These are phyloP conservation scores for Caenorhabditis brenneri DNA, from an alignment of 1,140 invertebrate genomes.

Conservation along the genomic window DNA sequence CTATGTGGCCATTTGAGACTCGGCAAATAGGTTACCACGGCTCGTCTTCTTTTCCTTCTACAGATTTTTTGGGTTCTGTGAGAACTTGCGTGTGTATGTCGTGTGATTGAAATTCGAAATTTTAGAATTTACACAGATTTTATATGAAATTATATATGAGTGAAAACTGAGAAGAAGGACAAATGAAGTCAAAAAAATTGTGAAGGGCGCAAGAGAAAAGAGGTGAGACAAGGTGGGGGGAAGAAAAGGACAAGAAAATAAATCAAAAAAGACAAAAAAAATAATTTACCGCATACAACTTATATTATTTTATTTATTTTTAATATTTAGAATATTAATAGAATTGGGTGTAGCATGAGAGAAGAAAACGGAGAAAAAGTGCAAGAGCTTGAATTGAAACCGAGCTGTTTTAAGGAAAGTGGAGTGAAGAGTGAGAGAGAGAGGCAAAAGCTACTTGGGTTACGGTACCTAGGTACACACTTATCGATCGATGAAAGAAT, in stretches of 20 bases:
- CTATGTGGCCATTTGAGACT: constrained; percentile 38
- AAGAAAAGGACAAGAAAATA: background rate
- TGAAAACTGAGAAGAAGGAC: constrained; percentile 21
- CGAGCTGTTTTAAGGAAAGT: constrained; percentile 36
- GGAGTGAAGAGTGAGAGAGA: background rate
- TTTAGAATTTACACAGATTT: constrained; percentile 25
- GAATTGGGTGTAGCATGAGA: background rate
- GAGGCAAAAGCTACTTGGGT: background rate
- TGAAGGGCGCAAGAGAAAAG: background rate
- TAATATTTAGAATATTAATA: background rate
- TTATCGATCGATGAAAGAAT: background rate
- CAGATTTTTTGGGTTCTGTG: too few relatives aligned
- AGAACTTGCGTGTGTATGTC: background rate
- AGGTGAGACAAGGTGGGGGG: background rate
- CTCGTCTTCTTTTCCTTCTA: background rate
- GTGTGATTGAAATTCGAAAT: background rate
- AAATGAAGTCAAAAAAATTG: constrained; percentile 1
- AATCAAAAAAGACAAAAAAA: too few relatives aligned
- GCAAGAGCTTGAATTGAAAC: constrained; percentile 6
- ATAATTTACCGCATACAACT: constrained; percentile 42
- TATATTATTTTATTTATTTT: background rate
- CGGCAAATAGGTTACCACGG: constrained; percentile 23
- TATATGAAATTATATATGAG: constrained; percentile 15
- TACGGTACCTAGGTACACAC: background rate
- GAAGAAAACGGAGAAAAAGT: background rate